Conservation (phyloP, 2,113 vertebrate genomes). For the Pristiophorus japonicus region DNA sequence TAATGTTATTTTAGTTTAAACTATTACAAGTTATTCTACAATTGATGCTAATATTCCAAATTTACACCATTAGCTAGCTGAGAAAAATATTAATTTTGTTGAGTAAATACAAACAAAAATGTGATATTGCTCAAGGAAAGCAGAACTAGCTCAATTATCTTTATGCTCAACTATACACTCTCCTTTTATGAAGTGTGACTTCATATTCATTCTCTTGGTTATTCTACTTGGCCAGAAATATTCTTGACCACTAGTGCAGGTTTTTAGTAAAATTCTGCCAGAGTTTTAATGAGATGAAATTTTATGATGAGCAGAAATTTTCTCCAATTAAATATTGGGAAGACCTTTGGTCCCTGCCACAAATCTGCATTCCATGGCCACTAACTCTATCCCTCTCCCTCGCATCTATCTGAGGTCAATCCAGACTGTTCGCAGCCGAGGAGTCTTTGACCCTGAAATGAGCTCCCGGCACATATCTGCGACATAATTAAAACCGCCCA, state of each 20-base stretch:
- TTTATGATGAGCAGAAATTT: too few species aligned
- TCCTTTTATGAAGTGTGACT: neutral
- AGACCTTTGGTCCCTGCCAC: too few species aligned
- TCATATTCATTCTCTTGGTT: constrained; percentile 25
- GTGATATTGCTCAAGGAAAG: constrained; percentile 10
- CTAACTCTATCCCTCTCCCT: too few species aligned
- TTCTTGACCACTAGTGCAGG: neutral
- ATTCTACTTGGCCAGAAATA: neutral
- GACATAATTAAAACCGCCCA: too few species aligned
- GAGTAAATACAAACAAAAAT: neutral
- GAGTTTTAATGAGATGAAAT: too few species aligned
- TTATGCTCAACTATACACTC: constrained; percentile 19
- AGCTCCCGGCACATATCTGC: too few species aligned
- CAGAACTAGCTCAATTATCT: constrained; percentile 7
- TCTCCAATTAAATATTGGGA: too few species aligned
- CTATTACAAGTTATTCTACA: neutral
- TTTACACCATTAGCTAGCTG: neutral
- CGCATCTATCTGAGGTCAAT: too few species aligned
- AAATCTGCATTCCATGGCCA: too few species aligned
- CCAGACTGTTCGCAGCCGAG: too few species aligned
- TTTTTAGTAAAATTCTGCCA: neutral
- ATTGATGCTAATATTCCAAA: neutral
- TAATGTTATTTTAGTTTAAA: neutral
- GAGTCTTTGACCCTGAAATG: too few species aligned
- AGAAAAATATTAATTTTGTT: neutral